A percentile compares a stretch with the other conserved stretches of the same genome.
phyloP scores from a whole-genome alignment of 2,113 vertebrate species.

The Mormoops blainvillei region DNA sequence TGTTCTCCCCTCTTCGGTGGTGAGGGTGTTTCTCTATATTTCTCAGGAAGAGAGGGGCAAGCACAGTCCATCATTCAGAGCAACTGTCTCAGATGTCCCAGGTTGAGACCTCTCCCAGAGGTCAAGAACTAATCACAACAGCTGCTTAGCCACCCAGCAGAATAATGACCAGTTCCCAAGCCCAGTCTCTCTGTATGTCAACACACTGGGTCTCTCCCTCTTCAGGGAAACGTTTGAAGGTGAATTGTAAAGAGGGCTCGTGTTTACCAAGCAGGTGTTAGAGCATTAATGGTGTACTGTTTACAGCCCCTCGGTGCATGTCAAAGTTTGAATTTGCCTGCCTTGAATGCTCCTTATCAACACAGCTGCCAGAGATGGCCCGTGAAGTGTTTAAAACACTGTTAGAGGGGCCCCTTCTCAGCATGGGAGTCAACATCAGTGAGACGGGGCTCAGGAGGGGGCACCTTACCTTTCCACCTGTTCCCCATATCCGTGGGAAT shows the following conservation, averaged over 20 bases:
- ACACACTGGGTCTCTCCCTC: background rate
- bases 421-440: background rate
- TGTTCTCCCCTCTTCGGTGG: background rate
- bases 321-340: conserved; percentile 63
- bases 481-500: background rate
- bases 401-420: background rate
- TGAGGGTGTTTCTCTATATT: background rate
- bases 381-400: background rate
- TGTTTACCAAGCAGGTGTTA: conserved; percentile 51
- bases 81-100: conserved; percentile 32
- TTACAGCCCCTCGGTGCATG: conserved; percentile 54
- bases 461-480: background rate
- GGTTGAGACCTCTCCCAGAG: conserved; percentile 28
- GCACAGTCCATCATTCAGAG: background rate
- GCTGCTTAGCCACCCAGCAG: conserved; percentile 39
- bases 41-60: background rate
- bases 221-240: background rate
- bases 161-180: conserved; percentile 5
- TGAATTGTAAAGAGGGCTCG: background rate
- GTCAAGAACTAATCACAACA: conserved; percentile 38
- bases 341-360: conserved; percentile 28
- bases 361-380: conserved; percentile 64
- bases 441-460: accelerated
- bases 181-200: background rate
- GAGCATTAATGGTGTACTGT: conserved; percentile 2